phyloP scores from a whole-genome alignment of 2,113 vertebrate genomes.

The Pithys albifrons region DNA sequence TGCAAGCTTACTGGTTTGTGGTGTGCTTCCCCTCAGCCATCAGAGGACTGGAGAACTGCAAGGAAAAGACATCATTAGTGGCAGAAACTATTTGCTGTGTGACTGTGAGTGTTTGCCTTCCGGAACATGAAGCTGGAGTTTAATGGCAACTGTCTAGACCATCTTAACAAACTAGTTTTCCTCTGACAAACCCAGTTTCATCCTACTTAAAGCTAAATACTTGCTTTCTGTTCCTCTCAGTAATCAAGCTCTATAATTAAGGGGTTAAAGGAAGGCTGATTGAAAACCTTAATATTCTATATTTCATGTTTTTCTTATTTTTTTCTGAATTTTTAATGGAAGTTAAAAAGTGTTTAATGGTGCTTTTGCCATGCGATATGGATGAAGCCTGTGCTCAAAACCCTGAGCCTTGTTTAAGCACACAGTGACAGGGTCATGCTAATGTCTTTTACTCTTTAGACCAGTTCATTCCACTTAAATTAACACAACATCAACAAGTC shows the following conservation, averaged over 20 bases:
- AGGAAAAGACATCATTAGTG: background rate
- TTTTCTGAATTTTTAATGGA: background rate
- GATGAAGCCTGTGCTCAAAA: background rate
- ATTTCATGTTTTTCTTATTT: background rate
- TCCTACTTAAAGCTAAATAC: background rate
- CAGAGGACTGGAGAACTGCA: background rate
- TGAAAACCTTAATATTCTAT: background rate
- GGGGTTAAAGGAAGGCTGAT: background rate
- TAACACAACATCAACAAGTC: background rate
- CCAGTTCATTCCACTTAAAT: conserved; percentile 43
- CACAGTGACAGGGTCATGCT: background rate
- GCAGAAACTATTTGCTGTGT: background rate
- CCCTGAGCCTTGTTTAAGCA: background rate
- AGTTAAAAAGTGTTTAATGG: background rate
- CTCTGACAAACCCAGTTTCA: background rate
- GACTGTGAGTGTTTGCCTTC: background rate
- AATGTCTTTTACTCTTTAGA: background rate
- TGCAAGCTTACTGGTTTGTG: background rate
- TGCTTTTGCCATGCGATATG: background rate
- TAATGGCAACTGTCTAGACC: background rate
- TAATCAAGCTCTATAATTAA: background rate
- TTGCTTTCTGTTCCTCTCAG: background rate
- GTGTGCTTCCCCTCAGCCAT: background rate
- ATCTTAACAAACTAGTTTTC: background rate
- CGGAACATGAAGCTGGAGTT: background rate